These are phyloP conservation scores for Oedothorax gibbosus DNA, from an alignment of 1,140 invertebrate genomes.

Conservation along the genomic window DNA sequence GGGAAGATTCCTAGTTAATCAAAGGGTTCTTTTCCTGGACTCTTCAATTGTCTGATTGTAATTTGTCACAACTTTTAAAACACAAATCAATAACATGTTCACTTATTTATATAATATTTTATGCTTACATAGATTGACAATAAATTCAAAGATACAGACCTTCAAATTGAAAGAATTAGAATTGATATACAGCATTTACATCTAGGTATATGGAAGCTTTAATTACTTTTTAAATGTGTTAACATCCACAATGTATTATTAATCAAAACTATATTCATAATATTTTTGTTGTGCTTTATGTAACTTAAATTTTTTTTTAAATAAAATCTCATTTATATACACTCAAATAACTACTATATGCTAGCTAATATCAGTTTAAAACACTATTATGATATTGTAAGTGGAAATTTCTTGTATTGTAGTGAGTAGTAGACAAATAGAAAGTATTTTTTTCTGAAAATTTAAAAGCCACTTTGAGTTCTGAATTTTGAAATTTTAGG, in stretches of 20 bases:
- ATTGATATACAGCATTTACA: slow-evolving; percentile 81
- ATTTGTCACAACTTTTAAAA: no score
- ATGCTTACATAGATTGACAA: slow-evolving; percentile 74
- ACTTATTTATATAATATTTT: background rate
- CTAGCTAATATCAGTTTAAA: no score
- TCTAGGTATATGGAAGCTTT: slow-evolving; percentile 69
- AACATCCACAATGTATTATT: background rate
- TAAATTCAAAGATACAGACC: slow-evolving; percentile 73
- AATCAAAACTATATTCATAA: no score
- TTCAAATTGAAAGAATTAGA: slow-evolving; percentile 74
- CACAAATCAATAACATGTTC: background rate
- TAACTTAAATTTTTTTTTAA: no score
- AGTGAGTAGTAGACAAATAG: background rate
- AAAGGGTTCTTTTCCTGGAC: no score
- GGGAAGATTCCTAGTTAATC: no score
- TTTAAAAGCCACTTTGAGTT: background rate
- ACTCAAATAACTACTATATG: no score
- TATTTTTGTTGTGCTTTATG: no score
- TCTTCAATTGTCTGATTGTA: no score
- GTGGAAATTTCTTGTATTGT: background rate
- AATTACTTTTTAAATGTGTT: background rate
- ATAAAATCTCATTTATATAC: no score
- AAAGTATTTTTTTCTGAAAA: background rate
- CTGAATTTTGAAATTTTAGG: slow-evolving; percentile 23
- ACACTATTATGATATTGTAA: no score